Percentiles rank a stretch among this genome's conserved stretches.
Evolutionary conservation across 2,113 vertebrate species (phyloP).

Genomic region (Zonotrichia leucophrys): DNA sequence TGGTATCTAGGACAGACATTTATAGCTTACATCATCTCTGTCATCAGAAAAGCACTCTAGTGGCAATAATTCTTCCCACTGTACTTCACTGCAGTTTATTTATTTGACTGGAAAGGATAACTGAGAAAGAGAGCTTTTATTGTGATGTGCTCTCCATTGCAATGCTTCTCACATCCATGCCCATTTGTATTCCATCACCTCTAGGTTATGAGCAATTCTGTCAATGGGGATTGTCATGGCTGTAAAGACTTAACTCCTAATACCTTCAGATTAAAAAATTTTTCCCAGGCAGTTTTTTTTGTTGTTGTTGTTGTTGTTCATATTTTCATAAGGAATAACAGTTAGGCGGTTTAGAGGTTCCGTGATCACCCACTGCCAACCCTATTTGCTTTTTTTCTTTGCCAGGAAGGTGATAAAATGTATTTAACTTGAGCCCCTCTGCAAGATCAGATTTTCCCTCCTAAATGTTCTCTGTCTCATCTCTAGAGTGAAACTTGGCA

Average conservation of each 20-base stretch:
- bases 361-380: background rate
- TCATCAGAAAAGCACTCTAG: conserved; percentile 34
- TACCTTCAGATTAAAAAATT: conserved; percentile 43
- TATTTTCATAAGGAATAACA: background rate
- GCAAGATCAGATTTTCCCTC: background rate
- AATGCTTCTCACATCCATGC: conserved; percentile 20
- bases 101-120: conserved; percentile 43
- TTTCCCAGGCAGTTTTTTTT: background rate
- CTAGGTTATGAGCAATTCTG: conserved; percentile 24
- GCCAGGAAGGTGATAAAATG: background rate
- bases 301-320: background rate
- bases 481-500: background rate
- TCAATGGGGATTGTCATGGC: conserved; percentile 19
- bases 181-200: conserved; percentile 28
- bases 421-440: background rate
- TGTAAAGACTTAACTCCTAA: conserved; percentile 49
- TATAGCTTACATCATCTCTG: background rate
- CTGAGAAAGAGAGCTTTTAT: conserved; percentile 25
- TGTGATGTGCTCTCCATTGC: background rate
- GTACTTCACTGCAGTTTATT: conserved; percentile 33
- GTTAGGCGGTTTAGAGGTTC: background rate
- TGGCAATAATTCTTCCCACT: conserved; percentile 39
- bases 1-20: conserved; percentile 20
- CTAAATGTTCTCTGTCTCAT: background rate
- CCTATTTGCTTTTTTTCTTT: conserved; percentile 10